phyloP scores from a whole-genome alignment of 2,888 invertebrate species.

The Lamproptera curius region DNA sequence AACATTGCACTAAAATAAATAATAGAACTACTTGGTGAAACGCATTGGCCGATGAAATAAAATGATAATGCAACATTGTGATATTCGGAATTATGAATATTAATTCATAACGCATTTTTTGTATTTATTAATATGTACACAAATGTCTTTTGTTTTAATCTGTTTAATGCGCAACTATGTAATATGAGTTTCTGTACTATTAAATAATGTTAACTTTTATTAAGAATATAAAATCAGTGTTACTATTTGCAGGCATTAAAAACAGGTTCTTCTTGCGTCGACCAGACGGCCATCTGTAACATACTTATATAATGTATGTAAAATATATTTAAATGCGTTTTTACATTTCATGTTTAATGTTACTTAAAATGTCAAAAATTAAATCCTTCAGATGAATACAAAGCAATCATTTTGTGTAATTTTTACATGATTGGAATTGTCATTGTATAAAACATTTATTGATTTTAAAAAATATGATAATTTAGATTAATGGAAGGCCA shows the following conservation, averaged over 20 bases:
- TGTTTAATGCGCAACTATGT: neutral
- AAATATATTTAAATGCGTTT: neutral
- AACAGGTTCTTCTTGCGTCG: constrained; percentile 48
- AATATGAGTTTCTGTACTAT: neutral
- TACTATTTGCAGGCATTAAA: constrained; percentile 31
- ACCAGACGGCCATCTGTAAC: constrained; percentile 60
- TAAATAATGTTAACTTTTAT: too few relatives aligned
- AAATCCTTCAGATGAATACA: constrained; percentile 4
- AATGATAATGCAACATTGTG: neutral
- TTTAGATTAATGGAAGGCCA: too few relatives aligned
- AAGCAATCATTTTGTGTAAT: too few relatives aligned
- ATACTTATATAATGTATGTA: constrained; percentile 35
- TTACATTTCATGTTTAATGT: neutral
- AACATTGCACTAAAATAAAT: constrained; percentile 31
- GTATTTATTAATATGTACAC: neutral
- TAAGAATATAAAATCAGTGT: constrained; percentile 1
- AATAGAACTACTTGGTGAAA: constrained; percentile 28
- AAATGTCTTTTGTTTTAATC: neutral
- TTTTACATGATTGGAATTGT: too few relatives aligned
- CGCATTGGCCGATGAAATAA: constrained; percentile 18
- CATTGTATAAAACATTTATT: too few relatives aligned
- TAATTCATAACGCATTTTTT: neutral
- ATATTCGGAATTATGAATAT: neutral
- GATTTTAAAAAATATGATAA: too few relatives aligned
- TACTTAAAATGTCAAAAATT: constrained; percentile 5